These are phyloP conservation scores for Silurus asotus DNA, from an alignment of 2,113 vertebrate species.

Conservation along the genomic window DNA sequence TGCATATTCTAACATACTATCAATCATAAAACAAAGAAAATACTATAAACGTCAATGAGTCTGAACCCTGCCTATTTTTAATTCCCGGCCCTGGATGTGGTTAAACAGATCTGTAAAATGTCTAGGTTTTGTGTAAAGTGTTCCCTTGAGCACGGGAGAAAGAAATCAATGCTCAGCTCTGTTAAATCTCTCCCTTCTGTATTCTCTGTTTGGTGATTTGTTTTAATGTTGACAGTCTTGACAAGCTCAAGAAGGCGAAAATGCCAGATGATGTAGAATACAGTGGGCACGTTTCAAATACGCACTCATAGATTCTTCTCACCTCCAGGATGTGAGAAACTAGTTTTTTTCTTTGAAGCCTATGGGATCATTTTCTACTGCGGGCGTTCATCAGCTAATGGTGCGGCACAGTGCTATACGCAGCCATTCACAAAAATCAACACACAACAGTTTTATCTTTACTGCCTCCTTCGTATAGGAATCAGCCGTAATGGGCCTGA, in stretches of 20 bases:
- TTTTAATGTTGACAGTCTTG: constrained; percentile 54
- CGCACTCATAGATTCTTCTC: constrained; percentile 22
- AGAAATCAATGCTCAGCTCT: constrained; percentile 52
- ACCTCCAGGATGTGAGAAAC: constrained; percentile 25
- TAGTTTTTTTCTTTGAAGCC: constrained; percentile 30
- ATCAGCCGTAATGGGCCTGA: constrained; percentile 15
- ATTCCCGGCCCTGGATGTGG: constrained; percentile 28
- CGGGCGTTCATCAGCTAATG: constrained; percentile 34
- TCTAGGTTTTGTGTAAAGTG: constrained; percentile 46
- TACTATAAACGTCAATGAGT: not conserved
- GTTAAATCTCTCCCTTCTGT: constrained; percentile 48
- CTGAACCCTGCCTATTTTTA: constrained; percentile 36
- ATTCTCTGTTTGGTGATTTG: constrained; percentile 48
- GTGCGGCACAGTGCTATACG: constrained; percentile 2
- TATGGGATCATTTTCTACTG: constrained; percentile 20
- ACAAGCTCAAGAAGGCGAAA: constrained; percentile 51
- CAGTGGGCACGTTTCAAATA: constrained; percentile 44
- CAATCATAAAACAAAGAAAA: constrained; percentile 26
- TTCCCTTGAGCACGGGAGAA: constrained; percentile 35
- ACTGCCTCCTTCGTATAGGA: constrained; percentile 5
- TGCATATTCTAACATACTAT: not conserved
- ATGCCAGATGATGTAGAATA: constrained; percentile 44
- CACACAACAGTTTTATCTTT: constrained; percentile 16
- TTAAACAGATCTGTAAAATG: constrained; percentile 48
- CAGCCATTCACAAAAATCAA: constrained; percentile 33